phyloP scores from a whole-genome alignment of 2,797 vertebrate species.

The Ceyx erithaca region DNA sequence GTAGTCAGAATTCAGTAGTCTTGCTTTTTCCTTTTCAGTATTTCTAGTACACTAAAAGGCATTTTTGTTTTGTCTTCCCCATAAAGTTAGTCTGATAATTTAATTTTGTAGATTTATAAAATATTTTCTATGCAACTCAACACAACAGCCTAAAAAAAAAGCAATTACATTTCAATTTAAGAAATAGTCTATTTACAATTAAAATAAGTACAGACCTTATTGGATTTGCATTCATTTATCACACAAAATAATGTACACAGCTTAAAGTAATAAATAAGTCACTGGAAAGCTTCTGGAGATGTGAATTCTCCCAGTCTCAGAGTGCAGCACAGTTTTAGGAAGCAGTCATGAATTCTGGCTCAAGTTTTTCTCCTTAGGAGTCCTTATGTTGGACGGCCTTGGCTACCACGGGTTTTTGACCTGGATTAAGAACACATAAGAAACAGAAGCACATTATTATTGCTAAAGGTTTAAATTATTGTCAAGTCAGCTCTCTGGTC shows the following conservation, averaged over 20 bases:
- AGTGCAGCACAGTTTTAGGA: slow-evolving; percentile 41
- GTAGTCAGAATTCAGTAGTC: slow-evolving; percentile 31
- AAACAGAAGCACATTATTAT: neutral
- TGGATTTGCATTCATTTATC: slow-evolving; percentile 56
- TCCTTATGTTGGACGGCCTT: slow-evolving; percentile 78
- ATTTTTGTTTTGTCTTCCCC: neutral
- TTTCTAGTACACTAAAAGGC: slow-evolving; percentile 22
- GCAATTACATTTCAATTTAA: slow-evolving; percentile 59
- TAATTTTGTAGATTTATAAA: slow-evolving; percentile 57
- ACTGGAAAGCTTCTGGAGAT: slow-evolving; percentile 67
- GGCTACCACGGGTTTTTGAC: slow-evolving; percentile 80
- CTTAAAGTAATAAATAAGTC: slow-evolving; percentile 73
- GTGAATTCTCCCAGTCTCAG: slow-evolving; percentile 26
- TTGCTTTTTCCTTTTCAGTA: slow-evolving; percentile 31
- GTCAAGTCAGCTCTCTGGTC: neutral
- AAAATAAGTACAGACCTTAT: slow-evolving; percentile 70
- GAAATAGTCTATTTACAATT: slow-evolving; percentile 76
- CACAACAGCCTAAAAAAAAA: slow-evolving; percentile 26
- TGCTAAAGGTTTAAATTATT: neutral
- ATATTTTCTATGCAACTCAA: slow-evolving; percentile 63
- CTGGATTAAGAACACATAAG: slow-evolving; percentile 69
- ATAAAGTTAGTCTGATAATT: slow-evolving; percentile 57
- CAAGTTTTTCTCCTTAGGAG: slow-evolving; percentile 8
- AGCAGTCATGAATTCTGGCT: neutral
- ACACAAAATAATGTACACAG: slow-evolving; percentile 67